A percentile compares a stretch with the other conserved stretches of the same genome.
phyloP scores from a whole-genome alignment of 2,888 invertebrate species.

The Folsomia manolachei region DNA sequence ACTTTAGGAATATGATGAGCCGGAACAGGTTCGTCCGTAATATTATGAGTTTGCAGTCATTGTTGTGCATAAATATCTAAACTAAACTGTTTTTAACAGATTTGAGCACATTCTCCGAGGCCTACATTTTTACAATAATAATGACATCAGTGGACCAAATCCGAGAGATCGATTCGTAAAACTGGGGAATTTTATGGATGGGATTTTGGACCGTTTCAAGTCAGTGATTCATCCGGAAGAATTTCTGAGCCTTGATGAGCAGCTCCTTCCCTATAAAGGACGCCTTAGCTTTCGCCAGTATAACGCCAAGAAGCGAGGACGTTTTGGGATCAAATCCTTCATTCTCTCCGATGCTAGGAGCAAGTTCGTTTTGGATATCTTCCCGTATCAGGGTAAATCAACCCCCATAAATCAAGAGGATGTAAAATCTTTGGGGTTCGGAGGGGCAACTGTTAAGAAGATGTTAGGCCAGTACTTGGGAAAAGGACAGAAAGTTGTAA shows the following conservation, averaged over 20 bases:
- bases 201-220: not conserved
- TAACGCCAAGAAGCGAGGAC: constrained; percentile 22
- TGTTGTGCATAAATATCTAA: too few species aligned
- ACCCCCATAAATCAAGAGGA: too few species aligned
- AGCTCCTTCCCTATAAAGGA: constrained; percentile 27
- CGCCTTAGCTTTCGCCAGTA: constrained; percentile 32
- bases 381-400: constrained; percentile 21
- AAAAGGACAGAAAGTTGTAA: not conserved
- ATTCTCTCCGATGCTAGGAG: constrained; percentile 18
- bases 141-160: not conserved
- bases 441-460: constrained; percentile 25
- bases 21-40: too few species aligned
- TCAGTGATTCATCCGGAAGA: not conserved
- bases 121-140: constrained; percentile 22
- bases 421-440: constrained; percentile 8
- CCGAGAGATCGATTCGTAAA: constrained; percentile 23
- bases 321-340: constrained; percentile 37
- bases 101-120: constrained; percentile 15
- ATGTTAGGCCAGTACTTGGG: constrained; percentile 1
- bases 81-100: not conserved
- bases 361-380: not conserved
- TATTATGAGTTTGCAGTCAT: too few species aligned
- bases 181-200: constrained; percentile 21
- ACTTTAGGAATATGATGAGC: too few species aligned
- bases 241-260: constrained; percentile 31